phyloP scores from a whole-genome alignment of 2,113 vertebrate species.

The Erythrocebus patas region DNA sequence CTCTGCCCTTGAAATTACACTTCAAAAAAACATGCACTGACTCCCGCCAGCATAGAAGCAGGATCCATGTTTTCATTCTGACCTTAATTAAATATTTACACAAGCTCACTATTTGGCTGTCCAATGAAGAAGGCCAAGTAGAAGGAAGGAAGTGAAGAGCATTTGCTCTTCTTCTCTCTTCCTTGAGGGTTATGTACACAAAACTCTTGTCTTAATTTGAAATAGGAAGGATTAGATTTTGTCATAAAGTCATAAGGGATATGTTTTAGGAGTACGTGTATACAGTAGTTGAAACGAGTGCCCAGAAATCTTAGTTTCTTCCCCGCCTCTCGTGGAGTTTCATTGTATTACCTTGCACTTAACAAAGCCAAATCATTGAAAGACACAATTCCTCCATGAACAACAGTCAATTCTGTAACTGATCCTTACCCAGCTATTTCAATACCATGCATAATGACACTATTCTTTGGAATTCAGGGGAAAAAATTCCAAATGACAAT shows the following conservation, averaged over 20 bases:
- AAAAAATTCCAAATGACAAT: conserved; percentile 61
- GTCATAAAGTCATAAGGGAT: background rate
- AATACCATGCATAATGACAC: conserved; percentile 39
- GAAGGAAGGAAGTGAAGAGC: background rate
- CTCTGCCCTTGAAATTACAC: conserved; percentile 53
- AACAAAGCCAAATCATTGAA: background rate
- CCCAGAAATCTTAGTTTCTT: background rate
- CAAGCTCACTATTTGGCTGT: background rate
- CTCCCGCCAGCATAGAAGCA: conserved; percentile 41
- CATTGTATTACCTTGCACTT: background rate
- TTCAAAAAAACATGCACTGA: conserved; percentile 35
- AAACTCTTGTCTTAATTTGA: background rate
- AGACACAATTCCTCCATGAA: conserved; percentile 14
- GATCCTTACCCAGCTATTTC: conserved; percentile 58
- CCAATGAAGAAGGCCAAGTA: background rate
- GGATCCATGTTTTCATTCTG: conserved; percentile 60
- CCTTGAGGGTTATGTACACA: background rate
- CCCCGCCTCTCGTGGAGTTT: background rate
- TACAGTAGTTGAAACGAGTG: background rate
- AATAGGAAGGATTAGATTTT: background rate
- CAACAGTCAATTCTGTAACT: conserved; percentile 63
- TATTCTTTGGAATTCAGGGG: background rate
- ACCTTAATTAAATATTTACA: conserved; percentile 62
- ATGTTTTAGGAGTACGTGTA: background rate
- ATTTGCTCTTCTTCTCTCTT: background rate